These are phyloP conservation scores for Amblyjoppa proteus DNA, from an alignment of 2,888 invertebrate species.

Conservation along the genomic window DNA sequence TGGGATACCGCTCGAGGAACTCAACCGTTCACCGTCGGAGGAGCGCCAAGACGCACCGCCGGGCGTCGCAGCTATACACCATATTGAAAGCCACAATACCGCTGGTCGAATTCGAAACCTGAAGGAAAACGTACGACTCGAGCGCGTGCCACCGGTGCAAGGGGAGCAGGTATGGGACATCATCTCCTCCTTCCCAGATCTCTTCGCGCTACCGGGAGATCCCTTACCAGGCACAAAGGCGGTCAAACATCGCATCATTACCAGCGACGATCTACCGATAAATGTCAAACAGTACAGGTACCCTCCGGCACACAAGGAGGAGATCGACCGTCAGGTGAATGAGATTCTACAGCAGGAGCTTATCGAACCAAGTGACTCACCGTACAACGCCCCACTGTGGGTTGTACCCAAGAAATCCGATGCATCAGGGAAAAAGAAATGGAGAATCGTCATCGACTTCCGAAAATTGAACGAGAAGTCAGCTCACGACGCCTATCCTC, in stretches of 20 bases:
- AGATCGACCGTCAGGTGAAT: background rate
- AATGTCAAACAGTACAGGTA: too few relatives aligned
- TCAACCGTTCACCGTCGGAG: background rate
- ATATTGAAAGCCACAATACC: background rate
- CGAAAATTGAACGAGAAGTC: conserved; percentile 26
- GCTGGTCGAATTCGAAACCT: background rate
- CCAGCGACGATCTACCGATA: too few relatives aligned
- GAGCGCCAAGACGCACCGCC: conserved; percentile 14
- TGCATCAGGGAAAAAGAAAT: conserved; percentile 44
- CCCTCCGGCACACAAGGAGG: too few relatives aligned
- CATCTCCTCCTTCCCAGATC: conserved; percentile 17
- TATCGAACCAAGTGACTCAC: conserved; percentile 32
- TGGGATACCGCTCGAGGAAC: background rate
- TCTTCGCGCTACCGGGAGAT: conserved; percentile 20
- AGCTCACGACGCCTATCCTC: conserved; percentile 23
- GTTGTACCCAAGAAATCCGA: conserved; percentile 50
- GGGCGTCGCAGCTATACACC: background rate
- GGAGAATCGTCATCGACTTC: conserved; percentile 61
- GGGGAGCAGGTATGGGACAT: conserved; percentile 22
- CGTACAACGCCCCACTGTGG: conserved; percentile 43
- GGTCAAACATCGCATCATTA: conserved; percentile 15
- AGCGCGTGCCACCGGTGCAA: conserved; percentile 7
- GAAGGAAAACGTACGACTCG: background rate
- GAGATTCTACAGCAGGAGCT: background rate
- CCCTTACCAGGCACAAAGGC: conserved; percentile 25